phyloP scores from a whole-genome alignment of 2,888 invertebrate species.

The Arrhopalites spinosus region DNA sequence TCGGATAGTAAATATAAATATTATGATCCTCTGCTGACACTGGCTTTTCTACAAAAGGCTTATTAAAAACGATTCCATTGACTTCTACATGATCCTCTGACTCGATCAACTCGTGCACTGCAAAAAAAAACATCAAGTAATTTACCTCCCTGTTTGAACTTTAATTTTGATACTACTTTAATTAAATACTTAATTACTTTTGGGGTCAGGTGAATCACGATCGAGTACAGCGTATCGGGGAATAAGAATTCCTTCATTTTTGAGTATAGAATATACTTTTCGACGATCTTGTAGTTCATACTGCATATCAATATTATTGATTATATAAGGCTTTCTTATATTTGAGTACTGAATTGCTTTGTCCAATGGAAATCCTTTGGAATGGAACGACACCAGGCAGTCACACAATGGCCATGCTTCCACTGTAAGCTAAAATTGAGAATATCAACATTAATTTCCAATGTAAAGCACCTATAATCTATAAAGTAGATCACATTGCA shows the following conservation, averaged over 20 bases:
- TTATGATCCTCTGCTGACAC: conserved; percentile 99
- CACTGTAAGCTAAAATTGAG: conserved; percentile 75
- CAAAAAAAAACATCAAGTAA: conserved; percentile 55
- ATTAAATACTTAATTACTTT: no score
- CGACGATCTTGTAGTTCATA: conserved; percentile 87
- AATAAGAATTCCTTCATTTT: conserved; percentile 93
- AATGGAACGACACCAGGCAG: conserved; percentile 97
- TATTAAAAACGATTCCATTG: conserved; percentile 89
- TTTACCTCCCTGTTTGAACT: no score
- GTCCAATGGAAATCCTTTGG: conserved; percentile 96
- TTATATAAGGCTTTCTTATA: conserved; percentile 90
- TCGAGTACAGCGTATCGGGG: conserved; percentile 97
- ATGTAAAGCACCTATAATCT: no score
- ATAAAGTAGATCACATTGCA: no score
- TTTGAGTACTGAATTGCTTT: conserved; percentile 97
- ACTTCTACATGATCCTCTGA: conserved; percentile 97
- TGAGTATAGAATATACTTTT: conserved; percentile 92
- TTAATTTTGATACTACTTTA: no score
- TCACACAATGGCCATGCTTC: conserved; percentile 98
- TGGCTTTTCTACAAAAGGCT: conserved; percentile 99
- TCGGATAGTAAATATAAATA: conserved; percentile 99
- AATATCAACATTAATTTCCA: conserved; percentile 12
- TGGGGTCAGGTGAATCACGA: conserved; percentile 88
- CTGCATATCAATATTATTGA: conserved; percentile 98
- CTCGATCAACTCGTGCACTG: conserved; percentile 89